phyloP scores from a whole-genome alignment of 2,797 vertebrate species.

The Lates japonicus region DNA sequence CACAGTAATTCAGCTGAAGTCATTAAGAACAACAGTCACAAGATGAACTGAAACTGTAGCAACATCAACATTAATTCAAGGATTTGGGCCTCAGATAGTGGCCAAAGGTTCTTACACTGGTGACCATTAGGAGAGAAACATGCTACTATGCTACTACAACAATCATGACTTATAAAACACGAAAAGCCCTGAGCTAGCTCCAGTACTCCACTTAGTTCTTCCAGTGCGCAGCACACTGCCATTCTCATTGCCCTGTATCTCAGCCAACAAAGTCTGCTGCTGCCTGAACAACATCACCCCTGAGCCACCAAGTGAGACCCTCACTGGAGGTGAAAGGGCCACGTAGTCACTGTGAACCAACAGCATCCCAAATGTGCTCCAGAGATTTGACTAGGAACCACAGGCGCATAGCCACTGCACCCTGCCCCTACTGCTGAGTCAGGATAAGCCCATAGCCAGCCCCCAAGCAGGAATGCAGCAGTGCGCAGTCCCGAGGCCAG shows the following conservation, averaged over 20 bases:
- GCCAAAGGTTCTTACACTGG: neutral
- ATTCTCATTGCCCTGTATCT: constrained; percentile 34
- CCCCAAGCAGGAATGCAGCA: constrained; percentile 76
- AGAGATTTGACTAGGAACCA: constrained; percentile 67
- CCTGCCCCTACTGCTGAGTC: constrained; percentile 82
- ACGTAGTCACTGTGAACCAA: constrained; percentile 68
- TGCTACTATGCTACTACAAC: neutral
- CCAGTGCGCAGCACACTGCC: constrained; percentile 37
- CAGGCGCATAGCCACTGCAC: constrained; percentile 72
- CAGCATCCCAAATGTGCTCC: constrained; percentile 61
- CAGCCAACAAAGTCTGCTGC: constrained; percentile 31
- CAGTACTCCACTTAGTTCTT: constrained; percentile 25
- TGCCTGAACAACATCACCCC: constrained; percentile 51
- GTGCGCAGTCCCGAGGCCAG: constrained; percentile 64
- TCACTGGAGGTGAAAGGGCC: constrained; percentile 44
- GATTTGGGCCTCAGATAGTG: neutral
- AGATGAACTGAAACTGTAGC: neutral
- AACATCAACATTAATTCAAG: neutral
- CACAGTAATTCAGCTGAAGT: neutral
- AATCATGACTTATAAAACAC: neutral
- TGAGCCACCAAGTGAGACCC: constrained; percentile 35
- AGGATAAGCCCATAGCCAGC: constrained; percentile 73
- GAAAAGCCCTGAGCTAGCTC: constrained; percentile 15
- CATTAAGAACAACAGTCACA: neutral
- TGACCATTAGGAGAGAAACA: neutral